These are phyloP conservation scores for Cyprinodon brontotheroides DNA, from an alignment of 2,113 vertebrate species.

Conservation along the genomic window DNA sequence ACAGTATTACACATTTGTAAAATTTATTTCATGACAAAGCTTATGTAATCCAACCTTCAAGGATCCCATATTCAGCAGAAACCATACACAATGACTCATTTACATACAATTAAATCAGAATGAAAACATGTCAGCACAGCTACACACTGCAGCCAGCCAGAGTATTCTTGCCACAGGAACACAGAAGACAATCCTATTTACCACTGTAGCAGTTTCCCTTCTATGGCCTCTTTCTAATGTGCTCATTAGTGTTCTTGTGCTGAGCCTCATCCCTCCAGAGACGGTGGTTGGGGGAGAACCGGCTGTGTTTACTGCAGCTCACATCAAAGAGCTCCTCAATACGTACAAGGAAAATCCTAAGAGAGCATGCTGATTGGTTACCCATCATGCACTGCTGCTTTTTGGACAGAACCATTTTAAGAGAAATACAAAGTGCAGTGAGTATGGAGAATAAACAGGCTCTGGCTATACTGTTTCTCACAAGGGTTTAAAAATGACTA, in stretches of 20 bases:
- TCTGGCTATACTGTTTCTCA: constrained; percentile 7
- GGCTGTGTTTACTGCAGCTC: constrained; percentile 76
- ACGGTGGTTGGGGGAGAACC: constrained; percentile 64
- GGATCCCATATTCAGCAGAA: background rate
- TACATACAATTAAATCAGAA: background rate
- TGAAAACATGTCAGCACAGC: constrained; percentile 4
- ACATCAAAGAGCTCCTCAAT: constrained; percentile 74
- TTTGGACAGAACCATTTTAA: constrained; percentile 56
- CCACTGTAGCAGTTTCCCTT: constrained; percentile 73
- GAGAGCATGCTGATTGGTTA: constrained; percentile 66
- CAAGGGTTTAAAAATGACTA: constrained; percentile 10
- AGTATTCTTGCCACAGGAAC: constrained; percentile 46
- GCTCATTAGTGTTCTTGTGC: constrained; percentile 80
- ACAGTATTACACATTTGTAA: background rate
- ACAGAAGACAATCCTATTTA: constrained; percentile 73
- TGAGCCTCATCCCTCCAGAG: constrained; percentile 69
- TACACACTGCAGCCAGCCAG: constrained; percentile 32
- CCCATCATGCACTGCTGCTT: constrained; percentile 66
- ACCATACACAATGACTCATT: background rate
- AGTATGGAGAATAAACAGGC: constrained; percentile 17
- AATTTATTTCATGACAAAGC: background rate
- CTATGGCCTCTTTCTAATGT: constrained; percentile 78
- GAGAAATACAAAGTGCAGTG: constrained; percentile 21
- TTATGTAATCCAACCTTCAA: background rate
- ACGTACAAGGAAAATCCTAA: constrained; percentile 61